Conservation (phyloP, 2,888 invertebrate genomes). For the Drosophila lacicola region DNA sequence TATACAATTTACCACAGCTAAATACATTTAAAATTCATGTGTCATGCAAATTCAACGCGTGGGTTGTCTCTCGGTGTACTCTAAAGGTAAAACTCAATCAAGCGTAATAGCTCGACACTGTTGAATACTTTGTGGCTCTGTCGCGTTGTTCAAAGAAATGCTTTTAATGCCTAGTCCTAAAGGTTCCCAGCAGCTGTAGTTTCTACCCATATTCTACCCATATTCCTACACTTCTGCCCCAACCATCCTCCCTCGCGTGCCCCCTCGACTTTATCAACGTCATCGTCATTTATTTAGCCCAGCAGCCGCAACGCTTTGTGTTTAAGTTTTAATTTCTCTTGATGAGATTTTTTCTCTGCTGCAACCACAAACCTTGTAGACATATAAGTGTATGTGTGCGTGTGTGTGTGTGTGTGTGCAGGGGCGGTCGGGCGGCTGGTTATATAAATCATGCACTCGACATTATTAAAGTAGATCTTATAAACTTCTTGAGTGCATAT, state of each 20-base stretch:
- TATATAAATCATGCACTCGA: conserved; percentile 73
- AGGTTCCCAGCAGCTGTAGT: conserved; percentile 1
- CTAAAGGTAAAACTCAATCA: conserved; percentile 63
- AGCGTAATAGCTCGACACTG: conserved; percentile 65
- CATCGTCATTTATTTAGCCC: conserved; percentile 51
- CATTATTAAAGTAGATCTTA: conserved; percentile 79
- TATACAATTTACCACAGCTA: too few species aligned
- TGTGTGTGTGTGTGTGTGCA: neutral
- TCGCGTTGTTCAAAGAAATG: conserved; percentile 38
- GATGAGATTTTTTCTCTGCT: conserved; percentile 63
- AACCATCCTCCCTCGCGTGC: neutral
- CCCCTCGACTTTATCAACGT: conserved; percentile 35
- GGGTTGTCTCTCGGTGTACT: conserved; percentile 5
- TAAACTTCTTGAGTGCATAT: conserved; percentile 71
- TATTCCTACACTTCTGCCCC: neutral
- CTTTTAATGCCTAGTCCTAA: conserved; percentile 46
- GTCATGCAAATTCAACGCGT: too few species aligned
- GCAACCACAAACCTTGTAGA: conserved; percentile 30
- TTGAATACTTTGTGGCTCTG: conserved; percentile 41
- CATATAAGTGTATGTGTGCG: neutral
- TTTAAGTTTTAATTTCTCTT: conserved; percentile 76
- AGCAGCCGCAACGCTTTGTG: conserved; percentile 47
- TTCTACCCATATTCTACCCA: too few species aligned
- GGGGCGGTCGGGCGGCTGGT: neutral
- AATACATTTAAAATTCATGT: too few species aligned